Conservation (phyloP, 2,113 vertebrate genomes). For the Vidua macroura region DNA sequence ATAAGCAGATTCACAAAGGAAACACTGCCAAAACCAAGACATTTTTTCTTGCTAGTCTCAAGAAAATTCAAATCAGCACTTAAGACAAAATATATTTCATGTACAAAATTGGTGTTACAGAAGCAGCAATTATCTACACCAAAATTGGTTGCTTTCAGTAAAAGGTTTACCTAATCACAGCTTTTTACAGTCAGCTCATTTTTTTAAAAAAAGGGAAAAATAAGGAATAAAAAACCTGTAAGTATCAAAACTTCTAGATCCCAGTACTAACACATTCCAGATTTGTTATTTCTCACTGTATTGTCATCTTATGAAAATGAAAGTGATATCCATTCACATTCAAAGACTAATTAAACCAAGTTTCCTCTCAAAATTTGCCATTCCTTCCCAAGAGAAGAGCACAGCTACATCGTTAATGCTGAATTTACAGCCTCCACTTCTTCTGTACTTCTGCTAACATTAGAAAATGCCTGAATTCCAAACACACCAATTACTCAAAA, state of each 20-base stretch:
- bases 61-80: background rate
- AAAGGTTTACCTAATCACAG: background rate
- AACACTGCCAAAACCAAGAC: background rate
- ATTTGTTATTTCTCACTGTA: background rate
- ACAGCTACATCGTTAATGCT: constrained; percentile 20
- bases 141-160: background rate
- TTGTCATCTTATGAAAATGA: background rate
- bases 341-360: constrained; percentile 20
- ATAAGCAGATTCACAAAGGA: background rate
- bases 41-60: background rate
- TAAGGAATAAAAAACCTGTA: background rate
- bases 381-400: constrained; percentile 60
- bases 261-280: background rate
- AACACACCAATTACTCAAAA: background rate
- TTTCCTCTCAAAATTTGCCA: constrained; percentile 47
- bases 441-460: background rate
- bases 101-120: background rate
- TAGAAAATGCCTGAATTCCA: background rate
- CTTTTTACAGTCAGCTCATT: background rate
- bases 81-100: background rate
- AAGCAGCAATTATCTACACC: background rate
- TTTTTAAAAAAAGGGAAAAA: background rate
- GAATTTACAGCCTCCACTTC: constrained; percentile 29
- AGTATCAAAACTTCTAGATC: background rate
- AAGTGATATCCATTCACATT: background rate